Base-by-base conservation (phyloP, 2,113 vertebrate species). In the Macrotis lagotis region DNA sequence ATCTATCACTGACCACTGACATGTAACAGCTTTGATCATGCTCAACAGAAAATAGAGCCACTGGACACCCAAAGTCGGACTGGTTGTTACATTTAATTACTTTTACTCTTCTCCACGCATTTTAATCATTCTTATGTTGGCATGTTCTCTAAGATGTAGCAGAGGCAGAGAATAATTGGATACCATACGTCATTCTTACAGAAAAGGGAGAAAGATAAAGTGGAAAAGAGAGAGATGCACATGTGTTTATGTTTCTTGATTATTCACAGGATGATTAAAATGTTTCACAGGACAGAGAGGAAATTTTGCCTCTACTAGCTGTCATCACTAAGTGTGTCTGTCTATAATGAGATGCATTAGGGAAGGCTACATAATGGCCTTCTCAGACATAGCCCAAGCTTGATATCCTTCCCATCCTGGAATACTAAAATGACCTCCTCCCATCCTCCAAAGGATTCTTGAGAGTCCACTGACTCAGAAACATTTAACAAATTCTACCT, bases 161-260 rank as follows among this genome's bases (percentile, higher is more conserved):
- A 96, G 98, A 97, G 97, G 98, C 98, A 98, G 98, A 98, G 98
- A 98, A 96, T 95, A 97, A 97, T 97, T 97, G 97, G 97, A 97
- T 98, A 98, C 98, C 97, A 94, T 98, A 96, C 98, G 95, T 98
- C 97, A 98, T 96, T 97, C 97, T 96, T 96, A 96, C 95, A 95
- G 93, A 97, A 97, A 97, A 92, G 83, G 89, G 91, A 96, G 95
- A 94, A 96, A 93, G 94, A 96, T 89, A 91, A 97, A 96, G 95
- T 94, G 94, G 59, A 90, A 28, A 24, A 48, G 10, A n/a, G 50
- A 89, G 12, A 88, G 50, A 8, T 24, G 48, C 26, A 3, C 0
- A 0, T 37, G 52, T 93, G 48, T 50, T 55, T 95, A 3, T 59
- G 25, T 49, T 89, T 92, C 91, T 50, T 59, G 25, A 25, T 97